phyloP scores from a whole-genome alignment of 1,140 invertebrate genomes.

The Acromyrmex charruanus region DNA sequence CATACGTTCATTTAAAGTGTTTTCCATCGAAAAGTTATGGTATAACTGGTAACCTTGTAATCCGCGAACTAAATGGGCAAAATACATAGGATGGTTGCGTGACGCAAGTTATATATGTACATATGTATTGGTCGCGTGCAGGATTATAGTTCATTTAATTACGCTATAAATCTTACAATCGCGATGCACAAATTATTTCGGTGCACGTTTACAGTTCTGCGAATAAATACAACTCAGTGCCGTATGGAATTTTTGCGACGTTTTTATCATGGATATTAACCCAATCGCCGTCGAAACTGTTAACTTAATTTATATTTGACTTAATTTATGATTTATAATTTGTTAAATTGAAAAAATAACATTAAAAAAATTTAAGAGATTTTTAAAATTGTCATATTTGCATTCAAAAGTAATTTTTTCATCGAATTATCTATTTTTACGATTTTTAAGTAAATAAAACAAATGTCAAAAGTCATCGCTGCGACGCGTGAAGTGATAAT shows the following conservation, averaged over 20 bases:
- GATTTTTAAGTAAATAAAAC: conserved; percentile 11
- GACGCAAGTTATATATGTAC: conserved; percentile 43
- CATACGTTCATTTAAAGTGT: neutral
- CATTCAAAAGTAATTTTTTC: conserved; percentile 11
- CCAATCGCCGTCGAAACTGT: neutral
- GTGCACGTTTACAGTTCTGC: conserved; percentile 16
- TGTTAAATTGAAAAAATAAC: neutral
- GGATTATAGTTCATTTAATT: conserved; percentile 50
- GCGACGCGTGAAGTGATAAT: conserved; percentile 26
- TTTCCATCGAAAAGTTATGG: neutral
- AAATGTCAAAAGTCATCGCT: conserved; percentile 5
- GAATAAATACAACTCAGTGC: conserved; percentile 21
- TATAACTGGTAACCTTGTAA: conserved; percentile 27
- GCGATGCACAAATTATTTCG: conserved; percentile 56
- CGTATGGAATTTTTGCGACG: conserved; percentile 7
- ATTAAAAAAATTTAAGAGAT: neutral
- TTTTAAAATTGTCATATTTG: conserved; percentile 16
- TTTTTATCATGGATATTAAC: conserved; percentile 28
- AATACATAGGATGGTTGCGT: conserved; percentile 49
- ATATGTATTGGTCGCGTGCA: conserved; percentile 27
- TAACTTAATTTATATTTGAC: neutral
- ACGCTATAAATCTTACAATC: conserved; percentile 47
- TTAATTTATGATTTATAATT: too few species aligned
- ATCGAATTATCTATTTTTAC: neutral
- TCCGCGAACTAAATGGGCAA: neutral